These are phyloP conservation scores for Sclerurus mexicanus DNA, from an alignment of 2,113 vertebrate genomes.

Conservation along the genomic window DNA sequence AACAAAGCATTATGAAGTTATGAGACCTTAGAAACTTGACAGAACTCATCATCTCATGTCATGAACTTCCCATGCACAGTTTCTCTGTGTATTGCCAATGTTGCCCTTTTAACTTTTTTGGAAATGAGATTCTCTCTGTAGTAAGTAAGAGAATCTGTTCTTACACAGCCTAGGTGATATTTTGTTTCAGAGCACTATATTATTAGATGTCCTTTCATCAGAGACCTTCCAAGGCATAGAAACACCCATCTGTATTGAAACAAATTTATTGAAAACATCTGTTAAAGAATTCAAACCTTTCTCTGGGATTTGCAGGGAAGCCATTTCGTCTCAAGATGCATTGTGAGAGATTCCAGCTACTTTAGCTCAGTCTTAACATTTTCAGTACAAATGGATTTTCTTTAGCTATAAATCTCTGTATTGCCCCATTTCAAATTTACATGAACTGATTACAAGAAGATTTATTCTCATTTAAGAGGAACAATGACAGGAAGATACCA, in stretches of 20 bases:
- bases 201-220: not conserved
- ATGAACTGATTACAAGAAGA: not conserved
- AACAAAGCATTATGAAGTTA: not conserved
- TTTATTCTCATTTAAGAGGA: not conserved
- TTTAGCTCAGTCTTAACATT: not conserved
- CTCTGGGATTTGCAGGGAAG: not conserved
- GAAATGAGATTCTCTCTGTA: not conserved
- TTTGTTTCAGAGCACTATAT: not conserved
- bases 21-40: not conserved
- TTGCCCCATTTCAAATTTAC: not conserved
- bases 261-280: not conserved
- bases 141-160: not conserved
- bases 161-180: not conserved
- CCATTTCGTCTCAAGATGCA: not conserved
- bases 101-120: not conserved
- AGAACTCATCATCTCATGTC: not conserved
- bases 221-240: not conserved
- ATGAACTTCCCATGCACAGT: not conserved
- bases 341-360: not conserved
- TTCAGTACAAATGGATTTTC: not conserved
- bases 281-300: not conserved
- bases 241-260: not conserved
- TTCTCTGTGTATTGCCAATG: not conserved
- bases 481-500: not conserved
- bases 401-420: not conserved